These are phyloP conservation scores for Fregata magnificens DNA, from an alignment of 2,113 vertebrate species.

Conservation along the genomic window DNA sequence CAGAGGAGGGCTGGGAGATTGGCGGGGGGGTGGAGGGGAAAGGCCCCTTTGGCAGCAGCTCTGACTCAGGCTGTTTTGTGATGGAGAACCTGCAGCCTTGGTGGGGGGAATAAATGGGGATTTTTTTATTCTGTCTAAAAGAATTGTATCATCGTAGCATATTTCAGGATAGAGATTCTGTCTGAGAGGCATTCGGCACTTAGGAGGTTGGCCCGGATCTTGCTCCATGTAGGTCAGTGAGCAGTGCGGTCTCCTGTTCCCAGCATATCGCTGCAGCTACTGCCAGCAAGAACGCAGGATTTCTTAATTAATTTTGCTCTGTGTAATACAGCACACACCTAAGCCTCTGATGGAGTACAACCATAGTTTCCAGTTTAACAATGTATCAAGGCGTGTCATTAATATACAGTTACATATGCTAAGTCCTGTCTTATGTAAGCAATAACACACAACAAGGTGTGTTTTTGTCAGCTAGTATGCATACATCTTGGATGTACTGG, in stretches of 20 bases:
- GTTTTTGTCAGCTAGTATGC: neutral
- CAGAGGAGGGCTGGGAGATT: neutral
- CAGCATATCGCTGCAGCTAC: neutral
- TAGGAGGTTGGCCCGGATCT: neutral
- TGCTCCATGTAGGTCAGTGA: neutral
- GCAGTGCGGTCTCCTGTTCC: neutral
- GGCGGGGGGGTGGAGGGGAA: neutral
- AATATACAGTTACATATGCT: constrained; percentile 33
- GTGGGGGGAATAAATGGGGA: rapidly evolving
- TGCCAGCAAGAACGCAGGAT: neutral
- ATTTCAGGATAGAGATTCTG: neutral
- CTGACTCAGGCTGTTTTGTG: neutral
- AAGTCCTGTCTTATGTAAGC: constrained; percentile 35
- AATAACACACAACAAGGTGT: neutral
- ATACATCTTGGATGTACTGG: neutral
- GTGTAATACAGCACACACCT: constrained; percentile 4
- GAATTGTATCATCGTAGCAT: neutral
- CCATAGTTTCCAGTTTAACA: constrained; percentile 40
- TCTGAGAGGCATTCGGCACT: neutral
- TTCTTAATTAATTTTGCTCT: constrained; percentile 19
- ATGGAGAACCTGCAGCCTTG: neutral
- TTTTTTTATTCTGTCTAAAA: neutral
- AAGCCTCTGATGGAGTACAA: neutral
- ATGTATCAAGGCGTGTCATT: neutral
- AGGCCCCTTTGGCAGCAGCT: neutral